These are phyloP conservation scores for Acrobasis consociella DNA, from an alignment of 2,888 invertebrate species.

Conservation along the genomic window DNA sequence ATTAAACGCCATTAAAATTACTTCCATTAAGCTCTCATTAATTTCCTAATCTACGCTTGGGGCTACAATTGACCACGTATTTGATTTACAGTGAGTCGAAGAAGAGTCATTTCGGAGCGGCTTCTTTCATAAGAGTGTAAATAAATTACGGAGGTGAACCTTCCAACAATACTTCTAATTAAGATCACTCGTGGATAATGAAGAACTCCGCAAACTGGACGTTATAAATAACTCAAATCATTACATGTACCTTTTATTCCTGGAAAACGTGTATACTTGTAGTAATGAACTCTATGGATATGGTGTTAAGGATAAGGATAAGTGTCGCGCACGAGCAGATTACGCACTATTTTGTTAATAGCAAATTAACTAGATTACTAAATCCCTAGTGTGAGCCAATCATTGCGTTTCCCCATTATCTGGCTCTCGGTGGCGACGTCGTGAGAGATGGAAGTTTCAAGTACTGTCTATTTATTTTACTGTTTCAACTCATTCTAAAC, in stretches of 20 bases:
- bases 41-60: slow-evolving; percentile 72
- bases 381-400: slow-evolving; percentile 37
- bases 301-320: slow-evolving; percentile 49
- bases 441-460: slow-evolving; percentile 28
- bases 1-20: slow-evolving; percentile 69
- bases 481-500: slow-evolving; percentile 41
- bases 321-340: slow-evolving; percentile 46
- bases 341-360: slow-evolving; percentile 62
- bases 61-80: slow-evolving; percentile 59
- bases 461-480: slow-evolving; percentile 41
- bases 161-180: slow-evolving; percentile 79
- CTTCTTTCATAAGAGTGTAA: slow-evolving; percentile 50
- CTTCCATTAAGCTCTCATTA: slow-evolving; percentile 76
- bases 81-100: slow-evolving; percentile 66
- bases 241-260: slow-evolving; percentile 68
- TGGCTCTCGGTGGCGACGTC: slow-evolving; percentile 32
- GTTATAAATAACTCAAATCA: slow-evolving; percentile 77
- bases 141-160: slow-evolving; percentile 61
- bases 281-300: slow-evolving; percentile 45
- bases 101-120: slow-evolving; percentile 39
- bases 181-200: slow-evolving; percentile 78
- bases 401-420: slow-evolving; percentile 34
- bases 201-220: slow-evolving; percentile 72
- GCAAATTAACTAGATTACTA: slow-evolving; percentile 59
- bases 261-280: slow-evolving; percentile 37